Base-by-base conservation (phyloP, 2,888 invertebrate species). In the Ornithoptera alexandrae region DNA sequence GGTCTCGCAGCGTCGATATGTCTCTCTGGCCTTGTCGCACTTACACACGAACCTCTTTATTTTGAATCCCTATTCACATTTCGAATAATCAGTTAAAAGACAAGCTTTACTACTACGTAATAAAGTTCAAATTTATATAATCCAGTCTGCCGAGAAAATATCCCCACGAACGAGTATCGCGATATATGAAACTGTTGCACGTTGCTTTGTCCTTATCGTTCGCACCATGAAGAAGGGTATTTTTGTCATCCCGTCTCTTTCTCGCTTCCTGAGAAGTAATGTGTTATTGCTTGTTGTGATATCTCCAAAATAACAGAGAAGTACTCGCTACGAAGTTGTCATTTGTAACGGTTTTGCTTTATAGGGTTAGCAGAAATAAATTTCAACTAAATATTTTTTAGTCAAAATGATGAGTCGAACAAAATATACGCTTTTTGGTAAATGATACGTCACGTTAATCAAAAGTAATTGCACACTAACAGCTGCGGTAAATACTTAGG, bases 231-330 rank as follows among this genome's bases (percentile, higher is more conserved):
- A 80, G 77, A 78, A 81, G 75, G 77, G 77, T 84, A 86, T 89
- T 89, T 90, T 90, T 85, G 80, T 78, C 73, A 80, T 79, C 80
- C 75, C 91, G 89, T 79, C 88, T 78, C 81, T 92, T 86, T 72
- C 78, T 79, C 81, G 79, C 84, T 84, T 87, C 84, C 86, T 88
- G 85, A 90, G 91, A 88, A 92, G 90, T 91, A 92, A 92, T 90
- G 89, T 91, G 91, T 92, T 92, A 89, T 92, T 92, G 90, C 87
- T 91, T 93, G 93, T 93, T 93, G 92, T 93, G 93, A 93, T 93
- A 93, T 92, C 93, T 92, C 87, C 88, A 87, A 92, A 93, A 93
- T 92, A 93, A 93, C 93, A 93, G 92, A 90, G 92, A 91, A 92
- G 92, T 92, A 90, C 92, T 93, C 90, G 87, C 87, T 89, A 85